Percentiles rank a stretch among this genome's conserved stretches.
phyloP scores from a whole-genome alignment of 2,888 invertebrate species.

The Piscicola geometra region DNA sequence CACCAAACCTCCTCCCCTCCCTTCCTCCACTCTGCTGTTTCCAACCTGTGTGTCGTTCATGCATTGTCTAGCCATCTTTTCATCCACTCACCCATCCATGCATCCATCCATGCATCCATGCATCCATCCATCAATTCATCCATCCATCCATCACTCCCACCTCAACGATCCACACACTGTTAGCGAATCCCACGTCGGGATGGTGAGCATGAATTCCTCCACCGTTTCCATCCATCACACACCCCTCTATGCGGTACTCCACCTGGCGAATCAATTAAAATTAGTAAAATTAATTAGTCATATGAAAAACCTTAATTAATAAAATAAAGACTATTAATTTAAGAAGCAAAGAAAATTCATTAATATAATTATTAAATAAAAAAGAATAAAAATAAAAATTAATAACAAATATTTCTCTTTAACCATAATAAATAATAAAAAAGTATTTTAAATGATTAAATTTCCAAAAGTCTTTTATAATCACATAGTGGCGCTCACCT shows the following conservation, averaged over 20 bases:
- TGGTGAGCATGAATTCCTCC: conserved; percentile 77
- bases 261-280: neutral
- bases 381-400: too few species aligned
- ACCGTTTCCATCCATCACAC: conserved; percentile 68
- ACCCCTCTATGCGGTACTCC: neutral
- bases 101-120: too few species aligned
- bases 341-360: neutral
- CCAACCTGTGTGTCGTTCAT: conserved; percentile 49
- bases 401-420: too few species aligned
- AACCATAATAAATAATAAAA: too few species aligned
- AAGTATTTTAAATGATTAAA: too few species aligned
- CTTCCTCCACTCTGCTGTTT: conserved; percentile 79
- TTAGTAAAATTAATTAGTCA: neutral
- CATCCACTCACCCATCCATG: conserved; percentile 4
- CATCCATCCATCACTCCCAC: conserved; percentile 61
- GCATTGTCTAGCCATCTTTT: too few species aligned
- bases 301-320: neutral
- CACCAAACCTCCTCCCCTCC: conserved; percentile 78
- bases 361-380: too few species aligned
- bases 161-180: conserved; percentile 92
- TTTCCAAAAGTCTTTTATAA: too few species aligned
- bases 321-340: neutral
- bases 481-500: too few species aligned
- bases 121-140: too few species aligned
- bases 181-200: conserved; percentile 84